These are phyloP conservation scores for Epizoanthus illoricatus DNA, from an alignment of 92 coral and sea anemone genomes.

Conservation along the genomic window DNA sequence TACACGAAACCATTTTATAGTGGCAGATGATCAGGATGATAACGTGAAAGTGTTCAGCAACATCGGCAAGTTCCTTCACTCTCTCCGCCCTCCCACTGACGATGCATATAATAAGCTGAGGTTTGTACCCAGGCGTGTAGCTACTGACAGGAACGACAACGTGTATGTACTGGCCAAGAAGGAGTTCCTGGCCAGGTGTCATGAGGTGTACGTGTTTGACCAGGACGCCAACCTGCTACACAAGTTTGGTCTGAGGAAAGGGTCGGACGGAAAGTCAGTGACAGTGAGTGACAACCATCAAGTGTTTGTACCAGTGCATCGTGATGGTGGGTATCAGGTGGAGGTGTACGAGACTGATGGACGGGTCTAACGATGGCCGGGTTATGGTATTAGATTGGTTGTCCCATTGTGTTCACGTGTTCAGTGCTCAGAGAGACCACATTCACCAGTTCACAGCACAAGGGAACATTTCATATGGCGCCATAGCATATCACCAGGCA, in stretches of 20 bases:
- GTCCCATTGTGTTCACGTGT: too few species aligned
- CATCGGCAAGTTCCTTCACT: conserved; percentile 2
- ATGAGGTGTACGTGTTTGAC: too few species aligned
- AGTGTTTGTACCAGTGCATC: not conserved
- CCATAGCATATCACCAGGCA: conserved; percentile 6
- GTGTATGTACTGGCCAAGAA: not conserved
- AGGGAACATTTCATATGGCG: too few species aligned
- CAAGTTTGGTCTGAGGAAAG: not conserved
- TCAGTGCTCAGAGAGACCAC: too few species aligned
- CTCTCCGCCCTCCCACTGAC: not conserved
- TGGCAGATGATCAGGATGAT: not conserved
- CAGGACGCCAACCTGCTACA: not conserved
- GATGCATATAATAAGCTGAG: not conserved
- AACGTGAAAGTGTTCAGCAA: conserved; percentile 13
- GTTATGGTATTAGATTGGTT: too few species aligned
- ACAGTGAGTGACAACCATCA: not conserved
- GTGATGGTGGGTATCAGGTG: too few species aligned
- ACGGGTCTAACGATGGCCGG: too few species aligned
- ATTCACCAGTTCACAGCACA: too few species aligned
- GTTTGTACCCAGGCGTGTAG: not conserved
- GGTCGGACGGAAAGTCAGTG: not conserved
- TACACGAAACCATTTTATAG: not conserved
- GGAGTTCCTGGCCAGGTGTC: too few species aligned
- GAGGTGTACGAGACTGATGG: too few species aligned
- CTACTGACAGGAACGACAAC: conserved; percentile 8